Base-by-base conservation (phyloP, 2,113 vertebrate species). In the Crocuta crocuta region DNA sequence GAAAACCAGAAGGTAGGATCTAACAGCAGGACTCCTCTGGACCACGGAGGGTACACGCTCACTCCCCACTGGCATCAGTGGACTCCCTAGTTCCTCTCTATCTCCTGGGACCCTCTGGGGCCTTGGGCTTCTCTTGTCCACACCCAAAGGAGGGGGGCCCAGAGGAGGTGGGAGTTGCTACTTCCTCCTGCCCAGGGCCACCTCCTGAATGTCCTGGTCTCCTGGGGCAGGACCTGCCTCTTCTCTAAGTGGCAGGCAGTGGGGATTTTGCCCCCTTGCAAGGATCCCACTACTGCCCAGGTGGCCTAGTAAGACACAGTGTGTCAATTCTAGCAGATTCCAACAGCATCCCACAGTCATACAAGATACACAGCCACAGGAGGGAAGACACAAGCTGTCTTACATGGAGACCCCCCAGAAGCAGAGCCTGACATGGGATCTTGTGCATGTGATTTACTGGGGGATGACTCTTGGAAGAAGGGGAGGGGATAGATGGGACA, bases 41-140 rank as follows among this genome's bases (percentile, higher is more conserved):
- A 35, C 95, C 50, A 21, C 1, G 0, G 13, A 0, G 0, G n/a
- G n/a, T 10, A 9, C 83, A 76, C 0, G 2, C 74, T 53, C 70
- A 16, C 33, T 88, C 8, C 23, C 50, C 17, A 1, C 1, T 2
- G 3, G 50, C 16, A 19, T 16, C 33, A 7, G 2, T 21, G 53
- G 88, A 55, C 13, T 35, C 53, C 33, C 58, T 9, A 0, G 0
- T 21, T 26, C 43, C 24, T 28, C 65, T 48, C 74, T 74, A 13
- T 13, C 71, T 16, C 5, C 65, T 39, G 4, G 76, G 39, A 23
- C 26, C 24, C 66, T 45, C 24, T 35, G 1, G 11, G 13, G 17
- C 66, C 53, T 23, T 31, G 24, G 31, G 35, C 19, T 7, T 76
- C 81, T 78, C 88, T 78, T 43, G 26, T 68, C 68, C 39, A 91